Evolutionary conservation across 2,888 invertebrate genomes (phyloP), one percentile per base, ranked within the genome.

Genomic region (Meghimatium bilineatum): DNA sequence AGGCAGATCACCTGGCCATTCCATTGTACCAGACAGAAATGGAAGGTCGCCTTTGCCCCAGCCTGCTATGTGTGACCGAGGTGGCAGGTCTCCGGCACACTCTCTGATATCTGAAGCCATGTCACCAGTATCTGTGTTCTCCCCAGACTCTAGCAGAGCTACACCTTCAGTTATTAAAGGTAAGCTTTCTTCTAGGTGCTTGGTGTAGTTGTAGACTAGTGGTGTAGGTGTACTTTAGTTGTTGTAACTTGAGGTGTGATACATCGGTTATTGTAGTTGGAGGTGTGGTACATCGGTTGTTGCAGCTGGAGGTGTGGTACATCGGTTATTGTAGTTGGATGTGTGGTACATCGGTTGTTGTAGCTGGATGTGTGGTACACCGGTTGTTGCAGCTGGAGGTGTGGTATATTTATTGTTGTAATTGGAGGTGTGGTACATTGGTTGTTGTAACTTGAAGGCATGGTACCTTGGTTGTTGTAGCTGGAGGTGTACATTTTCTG

Each of bases 101-200:
- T 83, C 83, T 0, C 34, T 83, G 20, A 83, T 83, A 29, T 83
- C 83, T 44, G 83, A 83, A 38, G 72, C 63, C 32, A 78, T 72
- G 2, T 83, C 83, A 26, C 83, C 83, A 26, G 60, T 63, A 17
- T 82, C 82, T 56, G 83, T 83, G 1, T 83, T 83, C 72, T 78
- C 83, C 71, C 83, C 83, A 2, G 83, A 83, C 26, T 75, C 77
- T 38, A 71, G 83, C 32, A 34, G 63, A 60, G n/a, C 72, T n/a
- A 72, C 74, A 29, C 81, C 81, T 32, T 74, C 81, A 56, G 74
- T 74, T 10, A 81, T 81, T n/a, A 81, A 81, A 74, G 81, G 81
- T 81, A 29, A 74, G 60, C n/a, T 63, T 8, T 17, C 23, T 63
- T 8, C n/a, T 63, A 63, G 60, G 26, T n/a, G n/a, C n/a, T n/a